These are phyloP conservation scores for Psilanteris sp. DNA, from an alignment of 1,140 invertebrate genomes.

Conservation along the genomic window DNA sequence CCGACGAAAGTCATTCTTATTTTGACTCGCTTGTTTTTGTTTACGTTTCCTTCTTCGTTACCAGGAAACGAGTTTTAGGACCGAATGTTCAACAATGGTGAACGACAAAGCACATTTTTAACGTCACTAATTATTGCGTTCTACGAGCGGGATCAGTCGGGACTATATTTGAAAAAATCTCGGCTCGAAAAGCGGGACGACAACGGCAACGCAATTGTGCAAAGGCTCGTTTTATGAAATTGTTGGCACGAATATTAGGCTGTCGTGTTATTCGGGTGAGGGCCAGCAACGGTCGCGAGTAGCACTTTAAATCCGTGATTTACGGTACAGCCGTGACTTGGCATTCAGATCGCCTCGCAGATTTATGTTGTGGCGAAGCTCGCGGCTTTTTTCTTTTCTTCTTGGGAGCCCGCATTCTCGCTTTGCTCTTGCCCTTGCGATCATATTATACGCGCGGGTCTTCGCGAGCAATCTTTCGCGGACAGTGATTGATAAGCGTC, in stretches of 20 bases:
- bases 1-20: too few species aligned
- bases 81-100: too few species aligned
- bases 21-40: too few species aligned
- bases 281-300: not conserved
- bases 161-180: too few species aligned
- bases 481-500: slow-evolving; percentile 50
- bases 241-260: slow-evolving; percentile 22
- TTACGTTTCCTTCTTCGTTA: too few species aligned
- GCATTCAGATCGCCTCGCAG: slow-evolving; percentile 18
- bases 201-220: slow-evolving; percentile 1
- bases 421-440: slow-evolving; percentile 21
- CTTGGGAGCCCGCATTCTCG: slow-evolving; percentile 12
- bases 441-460: slow-evolving; percentile 22
- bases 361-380: slow-evolving; percentile 49
- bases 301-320: slow-evolving; percentile 38
- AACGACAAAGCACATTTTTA: too few species aligned
- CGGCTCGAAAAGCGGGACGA: too few species aligned
- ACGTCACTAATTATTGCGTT: too few species aligned
- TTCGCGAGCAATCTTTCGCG: slow-evolving; percentile 22
- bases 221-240: slow-evolving; percentile 7
- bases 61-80: too few species aligned
- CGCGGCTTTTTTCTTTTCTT: slow-evolving; percentile 35
- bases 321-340: slow-evolving; percentile 35
- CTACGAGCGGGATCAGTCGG: too few species aligned
- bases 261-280: not conserved